Evolutionary conservation across 2,888 invertebrate genomes (phyloP).

Genomic region (Selenia dentaria): DNA sequence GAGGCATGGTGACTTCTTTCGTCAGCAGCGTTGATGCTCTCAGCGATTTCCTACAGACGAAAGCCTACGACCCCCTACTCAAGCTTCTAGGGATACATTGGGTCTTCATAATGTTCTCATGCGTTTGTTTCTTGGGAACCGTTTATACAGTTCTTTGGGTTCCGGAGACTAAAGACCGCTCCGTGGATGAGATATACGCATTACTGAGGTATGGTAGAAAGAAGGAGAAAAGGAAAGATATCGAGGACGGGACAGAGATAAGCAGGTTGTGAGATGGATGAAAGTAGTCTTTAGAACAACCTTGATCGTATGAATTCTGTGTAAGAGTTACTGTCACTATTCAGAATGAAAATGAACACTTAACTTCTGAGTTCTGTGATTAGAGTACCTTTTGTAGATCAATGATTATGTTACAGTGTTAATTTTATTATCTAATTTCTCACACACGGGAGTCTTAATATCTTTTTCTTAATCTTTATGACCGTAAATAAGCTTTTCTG

Average conservation of each 20-base stretch:
- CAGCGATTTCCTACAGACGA: conserved; percentile 76
- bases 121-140: conserved; percentile 72
- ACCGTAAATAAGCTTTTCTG: no score
- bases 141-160: conserved; percentile 74
- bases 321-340: no score
- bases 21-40: conserved; percentile 71
- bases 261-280: conserved; percentile 60
- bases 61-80: conserved; percentile 73
- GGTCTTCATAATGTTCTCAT: conserved; percentile 76
- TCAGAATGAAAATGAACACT: no score
- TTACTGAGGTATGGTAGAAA: conserved; percentile 63
- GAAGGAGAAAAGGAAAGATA: conserved; percentile 70
- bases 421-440: no score
- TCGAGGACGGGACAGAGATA: conserved; percentile 58
- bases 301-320: background rate
- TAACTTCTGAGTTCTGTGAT: no score
- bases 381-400: no score
- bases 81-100: conserved; percentile 76
- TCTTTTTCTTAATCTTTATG: no score
- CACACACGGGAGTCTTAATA: no score
- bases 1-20: conserved; percentile 75
- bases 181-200: conserved; percentile 72
- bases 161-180: conserved; percentile 73
- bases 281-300: background rate
- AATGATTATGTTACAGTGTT: no score